These are phyloP conservation scores for Zapus hudsonius DNA, from an alignment of 2,113 vertebrate genomes.

Conservation along the genomic window DNA sequence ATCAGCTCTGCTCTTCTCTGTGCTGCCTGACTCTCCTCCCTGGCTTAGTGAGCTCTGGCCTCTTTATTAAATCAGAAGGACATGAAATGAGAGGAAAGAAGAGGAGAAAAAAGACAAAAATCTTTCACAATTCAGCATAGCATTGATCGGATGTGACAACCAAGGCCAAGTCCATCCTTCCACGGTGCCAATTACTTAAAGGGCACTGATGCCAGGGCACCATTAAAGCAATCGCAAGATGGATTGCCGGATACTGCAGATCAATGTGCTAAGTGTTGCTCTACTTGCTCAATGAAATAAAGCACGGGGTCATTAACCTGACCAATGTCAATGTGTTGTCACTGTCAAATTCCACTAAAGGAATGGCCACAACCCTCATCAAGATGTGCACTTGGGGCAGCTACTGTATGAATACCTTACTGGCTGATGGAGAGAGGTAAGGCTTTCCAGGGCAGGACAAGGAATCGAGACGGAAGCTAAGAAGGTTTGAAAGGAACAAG, in stretches of 20 bases:
- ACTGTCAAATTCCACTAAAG: conserved; percentile 85
- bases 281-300: conserved; percentile 84
- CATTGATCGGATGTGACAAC: conserved; percentile 83
- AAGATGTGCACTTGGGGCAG: conserved; percentile 72
- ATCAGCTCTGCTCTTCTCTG: neutral
- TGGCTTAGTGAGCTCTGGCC: neutral
- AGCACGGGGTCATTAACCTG: conserved; percentile 87
- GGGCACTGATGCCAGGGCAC: conserved; percentile 83
- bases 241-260: conserved; percentile 82
- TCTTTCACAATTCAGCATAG: conserved; percentile 70
- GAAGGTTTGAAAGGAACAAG: neutral
- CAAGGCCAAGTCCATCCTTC: conserved; percentile 83
- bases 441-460: neutral
- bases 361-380: conserved; percentile 82
- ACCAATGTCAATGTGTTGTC: conserved; percentile 87
- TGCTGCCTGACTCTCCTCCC: neutral
- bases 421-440: conserved; percentile 69
- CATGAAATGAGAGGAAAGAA: conserved; percentile 47
- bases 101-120: conserved; percentile 68
- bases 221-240: conserved; percentile 82
- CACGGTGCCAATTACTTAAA: conserved; percentile 86
- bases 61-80: conserved; percentile 32
- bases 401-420: conserved; percentile 74
- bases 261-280: conserved; percentile 87
- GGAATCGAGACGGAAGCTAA: conserved; percentile 47